Conservation (phyloP, 2,113 vertebrate species). For the Andinoacara biseriatus region DNA sequence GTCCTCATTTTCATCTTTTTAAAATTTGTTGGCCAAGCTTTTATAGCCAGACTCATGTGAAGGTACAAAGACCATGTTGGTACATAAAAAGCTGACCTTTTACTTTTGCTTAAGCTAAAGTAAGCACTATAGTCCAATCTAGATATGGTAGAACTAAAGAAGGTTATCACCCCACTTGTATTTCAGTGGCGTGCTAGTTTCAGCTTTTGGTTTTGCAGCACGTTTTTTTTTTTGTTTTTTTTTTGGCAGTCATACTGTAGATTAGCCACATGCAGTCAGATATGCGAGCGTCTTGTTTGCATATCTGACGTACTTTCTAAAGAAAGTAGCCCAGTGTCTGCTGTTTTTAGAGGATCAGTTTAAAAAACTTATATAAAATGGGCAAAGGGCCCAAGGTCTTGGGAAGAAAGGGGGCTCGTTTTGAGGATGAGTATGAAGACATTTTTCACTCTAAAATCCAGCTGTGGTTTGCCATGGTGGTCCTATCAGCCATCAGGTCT, state of each 20-base stretch:
- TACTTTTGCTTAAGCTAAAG: not conserved
- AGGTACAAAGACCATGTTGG: not conserved
- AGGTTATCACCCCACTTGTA: not conserved
- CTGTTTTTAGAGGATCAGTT: not conserved
- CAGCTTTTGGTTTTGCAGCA: not conserved
- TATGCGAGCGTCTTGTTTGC: not conserved
- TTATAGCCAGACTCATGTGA: constrained; percentile 27
- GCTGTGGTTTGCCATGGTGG: not conserved
- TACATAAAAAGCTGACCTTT: not conserved
- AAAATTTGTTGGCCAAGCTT: constrained; percentile 23
- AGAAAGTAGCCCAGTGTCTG: not conserved
- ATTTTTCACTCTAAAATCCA: not conserved
- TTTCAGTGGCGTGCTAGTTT: not conserved
- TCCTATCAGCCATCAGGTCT: not conserved
- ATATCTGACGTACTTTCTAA: not conserved
- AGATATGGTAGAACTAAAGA: not conserved
- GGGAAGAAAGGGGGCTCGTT: no score
- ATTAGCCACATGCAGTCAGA: not conserved
- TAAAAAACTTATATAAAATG: not conserved
- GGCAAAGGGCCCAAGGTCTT: no score
- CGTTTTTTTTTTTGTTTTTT: not conserved
- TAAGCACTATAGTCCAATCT: not conserved
- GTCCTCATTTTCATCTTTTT: constrained; percentile 21
- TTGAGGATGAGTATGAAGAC: not conserved
- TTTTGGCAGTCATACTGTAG: not conserved